phyloP scores from a whole-genome alignment of 1,140 invertebrate genomes.

The Pomacea maculata region DNA sequence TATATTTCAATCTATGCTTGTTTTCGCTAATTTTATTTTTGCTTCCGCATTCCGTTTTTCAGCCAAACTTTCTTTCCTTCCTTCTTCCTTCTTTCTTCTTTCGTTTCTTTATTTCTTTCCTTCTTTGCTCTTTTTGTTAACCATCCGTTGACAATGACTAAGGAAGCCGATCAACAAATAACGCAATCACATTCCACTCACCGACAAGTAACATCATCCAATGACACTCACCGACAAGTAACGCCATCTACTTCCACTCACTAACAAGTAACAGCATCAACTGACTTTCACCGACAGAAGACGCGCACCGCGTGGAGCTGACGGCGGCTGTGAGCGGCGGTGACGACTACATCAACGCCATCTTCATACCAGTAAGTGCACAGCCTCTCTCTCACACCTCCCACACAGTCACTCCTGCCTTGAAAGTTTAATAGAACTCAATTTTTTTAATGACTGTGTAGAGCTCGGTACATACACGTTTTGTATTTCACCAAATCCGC shows the following conservation, averaged over 20 bases:
- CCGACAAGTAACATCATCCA: not conserved
- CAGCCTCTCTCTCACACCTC: not conserved
- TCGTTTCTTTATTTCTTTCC: not conserved
- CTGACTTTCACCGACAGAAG: conserved; percentile 30
- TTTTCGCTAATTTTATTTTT: too few relatives aligned
- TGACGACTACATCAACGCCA: conserved; percentile 59
- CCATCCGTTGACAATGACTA: too few relatives aligned
- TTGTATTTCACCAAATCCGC: too few relatives aligned
- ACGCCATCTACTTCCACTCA: not conserved
- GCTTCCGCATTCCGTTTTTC: too few relatives aligned
- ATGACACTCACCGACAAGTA: not conserved
- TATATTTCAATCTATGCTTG: too few relatives aligned
- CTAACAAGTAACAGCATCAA: not conserved
- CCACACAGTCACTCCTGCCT: too few relatives aligned
- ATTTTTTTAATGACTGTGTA: too few relatives aligned
- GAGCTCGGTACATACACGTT: too few relatives aligned
- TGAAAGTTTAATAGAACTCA: too few relatives aligned
- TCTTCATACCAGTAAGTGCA: conserved; percentile 54
- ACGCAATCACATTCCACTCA: not conserved
- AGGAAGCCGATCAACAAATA: too few relatives aligned
- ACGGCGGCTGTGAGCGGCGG: conserved; percentile 43
- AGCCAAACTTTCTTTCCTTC: not conserved
- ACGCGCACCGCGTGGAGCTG: conserved; percentile 43
- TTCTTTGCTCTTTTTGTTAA: not conserved
- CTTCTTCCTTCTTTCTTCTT: not conserved